Evolutionary conservation across 2,113 vertebrate genomes (phyloP).

Genomic region (Podilymbus podiceps): DNA sequence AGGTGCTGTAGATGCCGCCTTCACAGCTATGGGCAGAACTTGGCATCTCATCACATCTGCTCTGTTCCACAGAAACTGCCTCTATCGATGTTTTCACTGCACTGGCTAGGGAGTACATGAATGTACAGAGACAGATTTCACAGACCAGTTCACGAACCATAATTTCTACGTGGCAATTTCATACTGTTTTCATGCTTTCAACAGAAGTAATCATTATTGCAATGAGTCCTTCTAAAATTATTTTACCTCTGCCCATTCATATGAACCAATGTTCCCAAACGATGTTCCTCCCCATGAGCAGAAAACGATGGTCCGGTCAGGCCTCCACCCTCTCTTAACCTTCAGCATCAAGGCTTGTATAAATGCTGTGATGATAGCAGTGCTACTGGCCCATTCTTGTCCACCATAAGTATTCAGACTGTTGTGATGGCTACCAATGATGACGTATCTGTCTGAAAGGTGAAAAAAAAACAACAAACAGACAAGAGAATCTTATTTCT

Average conservation of each 20-base stretch:
- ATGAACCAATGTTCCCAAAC: slow-evolving; percentile 88
- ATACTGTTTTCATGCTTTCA: fast-evolving
- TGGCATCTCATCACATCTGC: background rate
- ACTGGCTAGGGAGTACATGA: background rate
- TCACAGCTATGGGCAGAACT: background rate
- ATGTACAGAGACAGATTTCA: background rate
- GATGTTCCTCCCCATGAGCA: slow-evolving; percentile 89
- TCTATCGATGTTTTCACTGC: background rate
- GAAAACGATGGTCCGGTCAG: slow-evolving; percentile 86
- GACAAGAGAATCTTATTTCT: background rate
- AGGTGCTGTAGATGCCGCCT: background rate
- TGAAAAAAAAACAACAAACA: background rate
- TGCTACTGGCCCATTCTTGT: slow-evolving; percentile 80
- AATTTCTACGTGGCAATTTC: fast-evolving
- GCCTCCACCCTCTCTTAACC: slow-evolving; percentile 84
- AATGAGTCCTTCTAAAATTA: background rate
- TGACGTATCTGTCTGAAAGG: slow-evolving; percentile 84
- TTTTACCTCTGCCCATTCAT: slow-evolving; percentile 94
- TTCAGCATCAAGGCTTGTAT: slow-evolving; percentile 80
- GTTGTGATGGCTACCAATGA: slow-evolving; percentile 85
- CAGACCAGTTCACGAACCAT: background rate
- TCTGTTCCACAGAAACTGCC: background rate
- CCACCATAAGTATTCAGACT: slow-evolving; percentile 43
- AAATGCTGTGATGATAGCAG: slow-evolving; percentile 83
- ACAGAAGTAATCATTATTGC: background rate